phyloP scores from a whole-genome alignment of 2,888 invertebrate species.

The Coelogynopora nodosa region DNA sequence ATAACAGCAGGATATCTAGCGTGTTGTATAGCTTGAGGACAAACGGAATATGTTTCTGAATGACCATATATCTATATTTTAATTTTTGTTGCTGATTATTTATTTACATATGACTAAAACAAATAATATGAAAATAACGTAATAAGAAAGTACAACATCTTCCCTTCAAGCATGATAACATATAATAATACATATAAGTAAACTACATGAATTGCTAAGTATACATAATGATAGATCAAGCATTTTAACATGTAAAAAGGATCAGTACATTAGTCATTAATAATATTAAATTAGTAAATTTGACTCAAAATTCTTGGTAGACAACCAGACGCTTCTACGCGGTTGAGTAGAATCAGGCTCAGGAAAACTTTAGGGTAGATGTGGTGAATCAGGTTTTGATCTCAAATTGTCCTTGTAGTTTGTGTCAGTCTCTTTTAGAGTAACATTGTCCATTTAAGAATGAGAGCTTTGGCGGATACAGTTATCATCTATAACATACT shows the following conservation, averaged over 20 bases:
- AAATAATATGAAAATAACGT: neutral
- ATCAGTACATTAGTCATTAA: neutral
- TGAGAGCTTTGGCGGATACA: neutral
- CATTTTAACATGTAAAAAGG: neutral
- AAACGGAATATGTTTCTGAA: too few relatives aligned
- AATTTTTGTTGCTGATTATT: neutral
- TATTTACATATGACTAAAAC: neutral
- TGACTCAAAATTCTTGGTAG: neutral
- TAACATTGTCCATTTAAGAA: neutral
- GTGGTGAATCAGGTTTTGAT: neutral
- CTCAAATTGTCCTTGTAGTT: neutral
- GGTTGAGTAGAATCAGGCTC: neutral
- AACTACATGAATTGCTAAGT: neutral
- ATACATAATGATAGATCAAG: neutral
- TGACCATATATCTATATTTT: too few relatives aligned
- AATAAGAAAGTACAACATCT: neutral
- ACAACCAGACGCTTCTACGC: neutral
- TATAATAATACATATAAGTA: neutral
- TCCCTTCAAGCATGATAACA: neutral
- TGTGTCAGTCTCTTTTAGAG: neutral
- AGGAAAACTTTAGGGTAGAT: neutral
- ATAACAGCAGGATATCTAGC: too few relatives aligned
- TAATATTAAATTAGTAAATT: neutral
- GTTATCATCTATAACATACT: neutral
- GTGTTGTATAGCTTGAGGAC: too few relatives aligned